Conservation (phyloP, 2,113 vertebrate genomes). For the Balaeniceps rex region DNA sequence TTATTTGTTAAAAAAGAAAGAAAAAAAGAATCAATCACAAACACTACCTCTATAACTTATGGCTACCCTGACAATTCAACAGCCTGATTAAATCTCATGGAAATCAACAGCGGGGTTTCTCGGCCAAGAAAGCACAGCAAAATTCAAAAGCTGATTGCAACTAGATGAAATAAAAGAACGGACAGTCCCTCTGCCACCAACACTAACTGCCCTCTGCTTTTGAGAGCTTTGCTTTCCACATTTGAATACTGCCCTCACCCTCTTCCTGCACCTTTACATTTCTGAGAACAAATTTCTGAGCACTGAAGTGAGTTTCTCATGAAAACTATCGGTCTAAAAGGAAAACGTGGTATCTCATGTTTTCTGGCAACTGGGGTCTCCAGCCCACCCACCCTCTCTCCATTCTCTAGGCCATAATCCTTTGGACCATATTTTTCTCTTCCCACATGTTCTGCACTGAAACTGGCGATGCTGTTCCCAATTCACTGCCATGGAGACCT, state of each 20-base stretch:
- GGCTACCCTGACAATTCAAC: neutral
- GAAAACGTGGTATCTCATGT: neutral
- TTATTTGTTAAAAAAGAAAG: neutral
- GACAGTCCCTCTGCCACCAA: neutral
- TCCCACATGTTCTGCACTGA: neutral
- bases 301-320: neutral
- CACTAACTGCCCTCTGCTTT: neutral
- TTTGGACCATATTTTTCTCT: neutral
- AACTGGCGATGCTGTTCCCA: neutral
- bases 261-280: neutral
- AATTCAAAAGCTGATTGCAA: neutral
- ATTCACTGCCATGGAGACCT: neutral
- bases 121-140: neutral
- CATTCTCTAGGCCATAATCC: neutral
- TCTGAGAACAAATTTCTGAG: neutral
- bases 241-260: neutral
- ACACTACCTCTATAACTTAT: neutral
- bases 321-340: neutral
- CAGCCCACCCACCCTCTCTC: neutral
- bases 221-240: neutral
- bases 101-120: neutral
- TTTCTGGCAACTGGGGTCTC: neutral
- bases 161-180: neutral
- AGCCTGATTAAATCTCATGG: neutral
- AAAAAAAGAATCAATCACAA: neutral